phyloP scores from a whole-genome alignment of 2,888 invertebrate genomes.

The Athalia cordata region DNA sequence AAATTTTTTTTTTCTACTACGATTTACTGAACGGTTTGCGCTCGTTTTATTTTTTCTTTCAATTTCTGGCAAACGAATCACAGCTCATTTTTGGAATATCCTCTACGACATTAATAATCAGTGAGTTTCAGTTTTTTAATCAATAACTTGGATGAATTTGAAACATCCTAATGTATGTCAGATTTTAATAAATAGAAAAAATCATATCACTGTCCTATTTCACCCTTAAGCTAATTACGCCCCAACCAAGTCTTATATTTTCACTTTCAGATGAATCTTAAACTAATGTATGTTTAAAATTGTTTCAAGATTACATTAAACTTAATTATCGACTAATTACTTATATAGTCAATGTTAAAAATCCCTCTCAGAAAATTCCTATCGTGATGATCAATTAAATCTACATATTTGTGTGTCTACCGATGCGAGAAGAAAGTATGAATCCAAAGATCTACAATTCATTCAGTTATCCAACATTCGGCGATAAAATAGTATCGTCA shows the following conservation, averaged over 20 bases:
- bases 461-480: background rate
- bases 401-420: background rate
- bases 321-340: background rate
- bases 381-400: constrained; percentile 10
- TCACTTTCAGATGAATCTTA: constrained; percentile 23
- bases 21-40: background rate
- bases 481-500: background rate
- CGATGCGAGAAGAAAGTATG: background rate
- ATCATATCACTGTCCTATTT: too few species aligned
- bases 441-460: background rate
- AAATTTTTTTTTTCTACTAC: background rate
- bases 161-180: constrained; percentile 1
- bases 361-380: constrained; percentile 26
- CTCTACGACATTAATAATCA: constrained; percentile 7
- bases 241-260: constrained; percentile 32
- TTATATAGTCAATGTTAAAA: constrained; percentile 22
- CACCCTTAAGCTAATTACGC: background rate
- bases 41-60: background rate
- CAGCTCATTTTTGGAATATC: constrained; percentile 42
- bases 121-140: constrained; percentile 1
- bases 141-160: constrained; percentile 21
- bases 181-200: background rate
- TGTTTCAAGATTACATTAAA: constrained; percentile 7
- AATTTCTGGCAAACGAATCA: constrained; percentile 27
- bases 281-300: constrained; percentile 5